Evolutionary conservation across 2,888 invertebrate species (phyloP), one percentile per base, ranked within the genome.

Genomic region (Dolichomitus sp.): DNA sequence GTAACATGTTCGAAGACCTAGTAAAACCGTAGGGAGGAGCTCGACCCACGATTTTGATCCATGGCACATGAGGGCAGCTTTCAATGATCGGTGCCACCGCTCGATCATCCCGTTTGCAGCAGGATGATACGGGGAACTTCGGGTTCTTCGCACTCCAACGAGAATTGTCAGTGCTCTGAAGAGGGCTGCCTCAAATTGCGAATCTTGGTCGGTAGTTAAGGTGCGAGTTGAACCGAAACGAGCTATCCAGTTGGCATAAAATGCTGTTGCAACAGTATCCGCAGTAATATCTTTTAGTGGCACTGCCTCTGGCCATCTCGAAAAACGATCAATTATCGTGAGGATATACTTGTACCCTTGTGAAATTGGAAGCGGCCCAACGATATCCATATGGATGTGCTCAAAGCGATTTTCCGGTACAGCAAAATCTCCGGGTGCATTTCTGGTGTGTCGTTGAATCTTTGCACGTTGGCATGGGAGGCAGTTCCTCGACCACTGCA

Each of bases 121-220:
- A 1, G 23, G 23, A 2, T 23, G 23, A 2, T 23, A 23, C 2
- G 23, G 23, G 7, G 66, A 66, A 45, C 66, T 54, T 9, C 54
- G 23, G 11, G 23, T 54, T 12, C 11, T 54, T 7, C 23, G 27
- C 1, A 23, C 54, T n/a, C 23, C 90, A 90, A 3, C 54, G 5
- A 88, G 52, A 7, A n/a, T 45, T 11, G 74, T 75, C 27, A 88
- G 84, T 6, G 74, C 83, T n/a, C 65, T 69, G 81, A 91, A 91
- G 7, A 92, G 73, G 0, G 74, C 42, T 0, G 88, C 83, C 61
- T 91, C 90, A 73, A 93, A 92, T 72, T 92, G 92, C 2, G 87
- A 75, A 0, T 91, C 92, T 75, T 89, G 89, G 86, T 93, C 93
- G n/a, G 92, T 90, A 0, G 92, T 91, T 7, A 92, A 84, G 2